These are phyloP conservation scores for Lycocorax pyrrhopterus DNA, from an alignment of 2,113 vertebrate genomes.

Conservation along the genomic window DNA sequence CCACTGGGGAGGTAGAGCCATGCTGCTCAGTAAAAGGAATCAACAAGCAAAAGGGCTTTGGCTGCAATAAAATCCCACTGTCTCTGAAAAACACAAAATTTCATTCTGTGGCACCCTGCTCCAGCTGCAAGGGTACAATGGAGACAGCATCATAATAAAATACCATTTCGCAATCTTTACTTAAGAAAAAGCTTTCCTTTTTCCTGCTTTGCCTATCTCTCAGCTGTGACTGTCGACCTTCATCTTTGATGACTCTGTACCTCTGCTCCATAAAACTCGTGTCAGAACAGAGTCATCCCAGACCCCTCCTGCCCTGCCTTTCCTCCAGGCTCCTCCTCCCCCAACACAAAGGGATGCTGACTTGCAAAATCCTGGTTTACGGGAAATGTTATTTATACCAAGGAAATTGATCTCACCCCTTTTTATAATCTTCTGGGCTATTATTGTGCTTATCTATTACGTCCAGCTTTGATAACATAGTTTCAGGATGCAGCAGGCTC, in stretches of 20 bases:
- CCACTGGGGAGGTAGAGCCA: background rate
- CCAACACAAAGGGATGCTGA: background rate
- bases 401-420: background rate
- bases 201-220: background rate
- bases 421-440: background rate
- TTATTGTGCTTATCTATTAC: background rate
- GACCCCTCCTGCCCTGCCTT: background rate
- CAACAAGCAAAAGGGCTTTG: background rate
- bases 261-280: background rate
- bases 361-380: background rate
- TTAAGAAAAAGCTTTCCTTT: background rate
- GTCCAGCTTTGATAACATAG: background rate
- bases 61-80: background rate
- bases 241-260: background rate
- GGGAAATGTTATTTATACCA: background rate
- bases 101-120: background rate
- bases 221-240: background rate
- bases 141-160: background rate
- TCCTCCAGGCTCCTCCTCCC: background rate
- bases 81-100: background rate
- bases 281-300: background rate
- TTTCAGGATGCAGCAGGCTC: background rate
- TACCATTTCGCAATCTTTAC: background rate
- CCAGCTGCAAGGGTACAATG: background rate
- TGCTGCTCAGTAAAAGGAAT: background rate